Evolutionary conservation across 2,113 vertebrate species (phyloP).

Genomic region (Limanda limanda): DNA sequence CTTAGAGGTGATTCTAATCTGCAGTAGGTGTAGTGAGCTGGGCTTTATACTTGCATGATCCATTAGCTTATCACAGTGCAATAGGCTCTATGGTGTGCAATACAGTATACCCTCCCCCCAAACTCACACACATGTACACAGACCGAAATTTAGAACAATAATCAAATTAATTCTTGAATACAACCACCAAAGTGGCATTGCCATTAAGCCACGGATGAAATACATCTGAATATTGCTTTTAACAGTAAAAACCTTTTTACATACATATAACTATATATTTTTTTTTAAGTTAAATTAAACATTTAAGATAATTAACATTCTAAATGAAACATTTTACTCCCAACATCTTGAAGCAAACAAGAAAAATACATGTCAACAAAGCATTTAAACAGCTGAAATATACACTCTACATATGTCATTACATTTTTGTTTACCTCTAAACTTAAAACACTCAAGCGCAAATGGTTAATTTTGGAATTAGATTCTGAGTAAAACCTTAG

Average conservation of each 20-base stretch:
- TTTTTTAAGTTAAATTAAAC: too few relatives aligned
- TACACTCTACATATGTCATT: background rate
- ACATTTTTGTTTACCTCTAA: background rate
- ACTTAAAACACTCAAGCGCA: slow-evolving; percentile 1
- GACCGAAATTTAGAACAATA: slow-evolving; percentile 6
- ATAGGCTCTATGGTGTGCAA: slow-evolving; percentile 11
- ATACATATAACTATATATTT: too few relatives aligned
- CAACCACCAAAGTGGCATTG: background rate
- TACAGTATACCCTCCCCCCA: background rate
- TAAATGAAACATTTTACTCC: background rate
- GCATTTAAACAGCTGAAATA: background rate
- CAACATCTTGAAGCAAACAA: slow-evolving; percentile 9
- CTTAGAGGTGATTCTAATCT: slow-evolving; percentile 32
- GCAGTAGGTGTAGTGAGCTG: slow-evolving; percentile 26
- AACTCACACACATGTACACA: slow-evolving; percentile 12
- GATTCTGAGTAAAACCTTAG: background rate
- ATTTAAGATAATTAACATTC: too few relatives aligned
- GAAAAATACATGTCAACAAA: slow-evolving; percentile 12
- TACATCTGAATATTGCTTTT: background rate
- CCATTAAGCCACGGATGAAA: slow-evolving; percentile 8
- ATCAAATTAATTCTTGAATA: slow-evolving; percentile 18
- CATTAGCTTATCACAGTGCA: slow-evolving; percentile 18
- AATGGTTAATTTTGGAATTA: background rate
- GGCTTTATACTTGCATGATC: slow-evolving; percentile 17
- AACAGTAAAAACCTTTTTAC: slow-evolving; percentile 1